phyloP scores from a whole-genome alignment of 2,113 vertebrate species.

The Nycticebus coucang region DNA sequence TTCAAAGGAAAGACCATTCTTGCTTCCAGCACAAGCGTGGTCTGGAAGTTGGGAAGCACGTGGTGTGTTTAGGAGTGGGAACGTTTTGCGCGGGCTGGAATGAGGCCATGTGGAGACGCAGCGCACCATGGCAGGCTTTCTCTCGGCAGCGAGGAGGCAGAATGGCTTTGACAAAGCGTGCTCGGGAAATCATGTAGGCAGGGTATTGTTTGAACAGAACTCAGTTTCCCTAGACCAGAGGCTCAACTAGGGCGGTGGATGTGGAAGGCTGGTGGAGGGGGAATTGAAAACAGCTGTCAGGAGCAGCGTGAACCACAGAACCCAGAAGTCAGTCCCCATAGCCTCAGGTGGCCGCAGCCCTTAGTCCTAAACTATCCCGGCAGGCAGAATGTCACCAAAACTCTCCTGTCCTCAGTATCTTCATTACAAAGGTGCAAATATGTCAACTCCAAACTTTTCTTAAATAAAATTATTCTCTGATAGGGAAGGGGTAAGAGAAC shows the following conservation, averaged over 20 bases:
- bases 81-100: background rate
- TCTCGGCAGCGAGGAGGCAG: background rate
- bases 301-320: background rate
- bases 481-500: background rate
- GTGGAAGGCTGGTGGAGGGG: background rate
- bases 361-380: background rate
- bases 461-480: constrained; percentile 26
- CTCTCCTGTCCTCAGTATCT: background rate
- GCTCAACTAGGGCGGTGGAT: background rate
- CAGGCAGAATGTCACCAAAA: background rate
- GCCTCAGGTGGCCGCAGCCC: background rate
- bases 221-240: background rate
- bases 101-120: background rate
- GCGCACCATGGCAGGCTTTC: background rate
- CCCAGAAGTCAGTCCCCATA: background rate
- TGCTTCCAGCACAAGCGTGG: background rate
- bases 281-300: background rate
- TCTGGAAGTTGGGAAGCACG: background rate
- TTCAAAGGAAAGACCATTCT: background rate
- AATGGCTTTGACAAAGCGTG: background rate
- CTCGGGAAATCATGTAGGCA: background rate
- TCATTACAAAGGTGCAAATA: background rate
- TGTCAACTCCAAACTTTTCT: background rate
- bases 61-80: background rate
- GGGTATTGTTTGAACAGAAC: background rate